Percentiles rank a stretch among this genome's conserved stretches.
phyloP scores from a whole-genome alignment of 2,888 invertebrate species.

The Noctua janthina region DNA sequence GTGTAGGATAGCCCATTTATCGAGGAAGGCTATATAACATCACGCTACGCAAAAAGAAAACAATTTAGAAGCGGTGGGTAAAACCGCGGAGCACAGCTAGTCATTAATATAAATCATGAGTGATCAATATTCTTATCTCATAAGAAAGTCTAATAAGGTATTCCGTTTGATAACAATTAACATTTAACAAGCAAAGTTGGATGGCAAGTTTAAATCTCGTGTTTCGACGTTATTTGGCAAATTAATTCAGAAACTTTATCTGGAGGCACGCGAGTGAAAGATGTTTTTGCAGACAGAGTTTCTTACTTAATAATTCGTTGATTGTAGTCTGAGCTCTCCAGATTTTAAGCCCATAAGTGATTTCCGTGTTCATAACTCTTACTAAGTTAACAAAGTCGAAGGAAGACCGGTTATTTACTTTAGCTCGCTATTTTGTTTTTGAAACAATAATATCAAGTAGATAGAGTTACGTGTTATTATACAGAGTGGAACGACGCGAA shows the following conservation, averaged over 20 bases:
- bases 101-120: slow-evolving; percentile 14
- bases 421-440: background rate
- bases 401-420: slow-evolving; percentile 13
- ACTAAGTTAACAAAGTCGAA: slow-evolving; percentile 10
- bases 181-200: slow-evolving; percentile 87
- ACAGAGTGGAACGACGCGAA: no score
- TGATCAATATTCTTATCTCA: slow-evolving; percentile 63
- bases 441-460: background rate
- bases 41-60: no score
- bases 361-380: slow-evolving; percentile 48
- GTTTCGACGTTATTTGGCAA: slow-evolving; percentile 88
- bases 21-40: no score
- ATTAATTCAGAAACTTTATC: slow-evolving; percentile 88
- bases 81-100: no score
- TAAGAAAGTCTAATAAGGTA: slow-evolving; percentile 71
- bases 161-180: slow-evolving; percentile 85
- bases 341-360: slow-evolving; percentile 54
- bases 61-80: no score
- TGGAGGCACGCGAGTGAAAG: slow-evolving; percentile 84
- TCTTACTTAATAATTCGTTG: slow-evolving; percentile 79
- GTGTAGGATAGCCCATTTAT: no score
- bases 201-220: slow-evolving; percentile 86
- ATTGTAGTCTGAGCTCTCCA: slow-evolving; percentile 64
- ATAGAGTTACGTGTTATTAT: background rate
- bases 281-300: slow-evolving; percentile 83